phyloP scores from a whole-genome alignment of 2,888 invertebrate species.

The Sceliomorpha sp. region DNA sequence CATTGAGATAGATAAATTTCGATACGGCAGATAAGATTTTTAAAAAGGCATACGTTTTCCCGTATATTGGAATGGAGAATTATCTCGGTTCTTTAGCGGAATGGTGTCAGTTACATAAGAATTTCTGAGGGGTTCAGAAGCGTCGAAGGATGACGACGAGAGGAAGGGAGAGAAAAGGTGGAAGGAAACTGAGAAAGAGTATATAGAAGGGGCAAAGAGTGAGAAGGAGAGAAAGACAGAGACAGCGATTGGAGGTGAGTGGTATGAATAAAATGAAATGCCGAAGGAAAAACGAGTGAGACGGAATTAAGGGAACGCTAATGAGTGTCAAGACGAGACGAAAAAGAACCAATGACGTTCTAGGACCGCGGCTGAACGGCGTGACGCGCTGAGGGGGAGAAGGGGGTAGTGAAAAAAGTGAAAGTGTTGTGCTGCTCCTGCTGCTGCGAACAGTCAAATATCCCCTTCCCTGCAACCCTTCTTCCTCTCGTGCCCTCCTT shows the following conservation, averaged over 20 bases:
- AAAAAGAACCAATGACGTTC: constrained; percentile 62
- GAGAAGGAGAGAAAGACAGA: too few relatives aligned
- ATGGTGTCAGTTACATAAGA: constrained; percentile 78
- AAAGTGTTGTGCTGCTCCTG: constrained; percentile 69
- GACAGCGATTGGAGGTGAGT: too few relatives aligned
- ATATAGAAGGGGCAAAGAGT: constrained; percentile 32
- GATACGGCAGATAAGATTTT: constrained; percentile 12
- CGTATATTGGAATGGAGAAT: constrained; percentile 65
- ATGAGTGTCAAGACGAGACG: constrained; percentile 49
- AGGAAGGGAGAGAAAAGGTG: constrained; percentile 50
- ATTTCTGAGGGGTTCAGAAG: constrained; percentile 69
- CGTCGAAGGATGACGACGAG: constrained; percentile 60
- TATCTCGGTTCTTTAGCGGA: constrained; percentile 73
- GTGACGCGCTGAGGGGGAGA: constrained; percentile 8
- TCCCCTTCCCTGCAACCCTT: constrained; percentile 35
- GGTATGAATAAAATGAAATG: constrained; percentile 41
- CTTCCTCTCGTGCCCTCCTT: constrained; percentile 21
- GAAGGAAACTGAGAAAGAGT: constrained; percentile 39
- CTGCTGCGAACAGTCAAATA: constrained; percentile 48
- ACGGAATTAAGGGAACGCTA: constrained; percentile 53
- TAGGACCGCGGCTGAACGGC: constrained; percentile 6
- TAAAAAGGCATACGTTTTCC: constrained; percentile 42
- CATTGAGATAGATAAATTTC: too few relatives aligned
- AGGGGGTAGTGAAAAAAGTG: constrained; percentile 72
- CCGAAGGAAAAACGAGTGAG: constrained; percentile 52